Evolutionary conservation across 2,888 invertebrate genomes (phyloP).

Genomic region (Ophion slaviceki): DNA sequence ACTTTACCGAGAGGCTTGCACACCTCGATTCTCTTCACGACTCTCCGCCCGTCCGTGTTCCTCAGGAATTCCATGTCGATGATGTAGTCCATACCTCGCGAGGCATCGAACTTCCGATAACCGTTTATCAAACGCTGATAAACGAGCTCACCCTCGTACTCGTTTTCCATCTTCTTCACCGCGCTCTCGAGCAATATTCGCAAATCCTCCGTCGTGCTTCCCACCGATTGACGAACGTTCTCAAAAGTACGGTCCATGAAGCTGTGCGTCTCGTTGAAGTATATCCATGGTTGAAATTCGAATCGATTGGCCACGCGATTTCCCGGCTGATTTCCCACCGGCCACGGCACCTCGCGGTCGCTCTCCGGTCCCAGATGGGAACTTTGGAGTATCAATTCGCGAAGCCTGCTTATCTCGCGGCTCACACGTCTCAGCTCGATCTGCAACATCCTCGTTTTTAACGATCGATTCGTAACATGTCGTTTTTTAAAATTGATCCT

Average conservation of each 20-base stretch:
- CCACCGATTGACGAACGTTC: constrained; percentile 87
- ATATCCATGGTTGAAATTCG: constrained; percentile 94
- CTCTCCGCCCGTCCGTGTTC: constrained; percentile 78
- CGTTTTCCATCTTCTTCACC: constrained; percentile 83
- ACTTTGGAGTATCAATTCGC: constrained; percentile 83
- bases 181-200: constrained; percentile 85
- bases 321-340: constrained; percentile 88
- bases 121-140: constrained; percentile 88
- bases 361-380: constrained; percentile 83
- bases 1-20: constrained; percentile 94
- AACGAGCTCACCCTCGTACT: constrained; percentile 84
- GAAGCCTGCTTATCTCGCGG: constrained; percentile 82
- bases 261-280: constrained; percentile 93
- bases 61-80: constrained; percentile 89
- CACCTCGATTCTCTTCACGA: constrained; percentile 90
- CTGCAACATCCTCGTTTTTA: constrained; percentile 70
- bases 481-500: too few relatives aligned
- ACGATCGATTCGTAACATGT: background rate
- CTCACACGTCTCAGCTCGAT: constrained; percentile 82
- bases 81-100: constrained; percentile 93
- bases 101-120: constrained; percentile 91
- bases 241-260: constrained; percentile 92
- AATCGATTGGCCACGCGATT: constrained; percentile 90
- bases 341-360: constrained; percentile 86
- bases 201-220: constrained; percentile 89